Conservation (phyloP, 2,888 invertebrate species). For the Meiosimyza decipiens region DNA sequence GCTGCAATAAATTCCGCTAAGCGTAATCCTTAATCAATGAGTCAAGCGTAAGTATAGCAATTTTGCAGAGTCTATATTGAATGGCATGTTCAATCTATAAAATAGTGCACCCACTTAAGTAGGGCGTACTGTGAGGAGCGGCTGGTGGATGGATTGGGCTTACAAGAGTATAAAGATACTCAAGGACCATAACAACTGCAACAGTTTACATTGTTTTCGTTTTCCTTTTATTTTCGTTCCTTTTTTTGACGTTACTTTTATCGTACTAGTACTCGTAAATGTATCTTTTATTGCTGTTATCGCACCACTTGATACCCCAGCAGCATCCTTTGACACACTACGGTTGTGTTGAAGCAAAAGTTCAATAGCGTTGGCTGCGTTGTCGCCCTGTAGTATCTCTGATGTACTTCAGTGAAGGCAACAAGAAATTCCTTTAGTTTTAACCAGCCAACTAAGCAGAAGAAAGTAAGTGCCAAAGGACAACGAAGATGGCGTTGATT, state of each 20-base stretch:
- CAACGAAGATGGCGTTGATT: constrained; percentile 19
- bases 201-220: too few relatives aligned
- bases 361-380: constrained; percentile 24
- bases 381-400: too few relatives aligned
- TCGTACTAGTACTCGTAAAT: neutral
- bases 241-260: neutral
- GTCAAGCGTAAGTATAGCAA: constrained; percentile 2
- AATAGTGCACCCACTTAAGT: too few relatives aligned
- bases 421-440: too few relatives aligned
- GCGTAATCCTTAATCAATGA: constrained; percentile 2
- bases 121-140: too few relatives aligned
- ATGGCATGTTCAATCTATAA: too few relatives aligned
- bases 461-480: neutral
- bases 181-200: too few relatives aligned
- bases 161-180: too few relatives aligned
- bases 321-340: constrained; percentile 10
- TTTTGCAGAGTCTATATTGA: neutral
- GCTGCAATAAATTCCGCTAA: constrained; percentile 15
- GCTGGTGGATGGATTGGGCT: too few relatives aligned
- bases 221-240: too few relatives aligned
- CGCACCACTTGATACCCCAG: neutral
- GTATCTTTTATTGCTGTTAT: constrained; percentile 19
- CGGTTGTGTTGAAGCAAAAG: constrained; percentile 21
- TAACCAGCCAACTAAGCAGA: too few relatives aligned
- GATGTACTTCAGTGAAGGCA: too few relatives aligned